Conservation (phyloP, 2,888 invertebrate species). For the Plutella xylostella region DNA sequence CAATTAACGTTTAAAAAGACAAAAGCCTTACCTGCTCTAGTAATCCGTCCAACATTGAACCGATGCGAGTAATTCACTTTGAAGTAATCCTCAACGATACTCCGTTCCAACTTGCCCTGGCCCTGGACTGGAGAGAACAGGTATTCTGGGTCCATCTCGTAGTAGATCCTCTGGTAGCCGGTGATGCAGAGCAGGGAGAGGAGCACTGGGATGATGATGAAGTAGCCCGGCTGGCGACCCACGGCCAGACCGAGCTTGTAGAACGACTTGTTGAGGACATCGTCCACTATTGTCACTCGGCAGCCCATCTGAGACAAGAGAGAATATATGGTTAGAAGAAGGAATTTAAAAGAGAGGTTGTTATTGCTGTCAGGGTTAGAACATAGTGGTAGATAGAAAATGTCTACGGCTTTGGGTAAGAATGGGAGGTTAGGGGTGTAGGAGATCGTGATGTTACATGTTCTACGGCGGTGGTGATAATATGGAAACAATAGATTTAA, state of each 20-base stretch:
- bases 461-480: no score
- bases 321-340: not conserved
- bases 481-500: no score
- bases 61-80: conserved; percentile 89
- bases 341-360: no score
- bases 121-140: conserved; percentile 91
- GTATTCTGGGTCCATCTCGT: conserved; percentile 94
- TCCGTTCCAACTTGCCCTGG: conserved; percentile 84
- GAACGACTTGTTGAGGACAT: conserved; percentile 82
- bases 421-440: no score
- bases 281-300: conserved; percentile 81
- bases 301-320: conserved; percentile 75
- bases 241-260: conserved; percentile 84
- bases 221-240: conserved; percentile 87
- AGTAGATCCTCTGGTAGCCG: conserved; percentile 86
- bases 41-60: conserved; percentile 89
- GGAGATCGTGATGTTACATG: no score
- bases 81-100: conserved; percentile 85
- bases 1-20: no score
- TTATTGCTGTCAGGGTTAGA: no score
- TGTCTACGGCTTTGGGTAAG: no score
- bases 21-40: conserved; percentile 86
- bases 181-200: conserved; percentile 85
- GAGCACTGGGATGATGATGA: conserved; percentile 87
- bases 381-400: no score